phyloP scores from a whole-genome alignment of 2,888 invertebrate genomes.

The Drosophila prostipennis region DNA sequence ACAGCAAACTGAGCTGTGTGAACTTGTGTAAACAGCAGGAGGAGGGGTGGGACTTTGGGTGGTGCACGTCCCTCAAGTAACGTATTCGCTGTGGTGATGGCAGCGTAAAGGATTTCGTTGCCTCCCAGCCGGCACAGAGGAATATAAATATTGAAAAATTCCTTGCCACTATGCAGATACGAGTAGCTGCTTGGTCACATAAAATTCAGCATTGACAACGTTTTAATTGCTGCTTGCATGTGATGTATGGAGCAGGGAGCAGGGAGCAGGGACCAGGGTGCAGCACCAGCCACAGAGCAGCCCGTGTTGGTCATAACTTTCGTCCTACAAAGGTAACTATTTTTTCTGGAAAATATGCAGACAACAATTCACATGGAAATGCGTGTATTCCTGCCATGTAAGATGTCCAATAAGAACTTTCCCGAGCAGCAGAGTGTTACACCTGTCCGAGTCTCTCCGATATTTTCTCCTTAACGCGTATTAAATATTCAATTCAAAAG shows the following conservation, averaged over 20 bases:
- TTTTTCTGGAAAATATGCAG: conserved; percentile 9
- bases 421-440: conserved; percentile 9
- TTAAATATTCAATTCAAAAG: conserved; percentile 12
- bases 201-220: conserved; percentile 62
- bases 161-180: conserved; percentile 26
- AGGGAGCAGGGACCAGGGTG: background rate
- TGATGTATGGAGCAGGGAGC: conserved; percentile 52
- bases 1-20: conserved; percentile 35
- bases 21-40: conserved; percentile 41
- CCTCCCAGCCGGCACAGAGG: conserved; percentile 20
- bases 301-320: conserved; percentile 17
- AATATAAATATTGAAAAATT: conserved; percentile 54
- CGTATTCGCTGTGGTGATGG: conserved; percentile 15
- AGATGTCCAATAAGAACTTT: conserved; percentile 69
- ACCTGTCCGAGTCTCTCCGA: conserved; percentile 6
- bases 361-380: conserved; percentile 37
- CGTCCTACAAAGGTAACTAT: conserved; percentile 12
- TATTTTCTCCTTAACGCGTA: background rate
- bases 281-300: conserved; percentile 1
- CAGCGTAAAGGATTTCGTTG: conserved; percentile 18
- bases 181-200: conserved; percentile 22
- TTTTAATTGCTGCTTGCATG: conserved; percentile 65
- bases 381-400: conserved; percentile 45
- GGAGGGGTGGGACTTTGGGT: background rate
- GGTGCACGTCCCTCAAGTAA: conserved; percentile 20